Percentiles rank a stretch among this genome's conserved stretches.
These are phyloP conservation scores for Carposina sasakii DNA, from an alignment of 1,140 invertebrate species.

Conservation along the genomic window DNA sequence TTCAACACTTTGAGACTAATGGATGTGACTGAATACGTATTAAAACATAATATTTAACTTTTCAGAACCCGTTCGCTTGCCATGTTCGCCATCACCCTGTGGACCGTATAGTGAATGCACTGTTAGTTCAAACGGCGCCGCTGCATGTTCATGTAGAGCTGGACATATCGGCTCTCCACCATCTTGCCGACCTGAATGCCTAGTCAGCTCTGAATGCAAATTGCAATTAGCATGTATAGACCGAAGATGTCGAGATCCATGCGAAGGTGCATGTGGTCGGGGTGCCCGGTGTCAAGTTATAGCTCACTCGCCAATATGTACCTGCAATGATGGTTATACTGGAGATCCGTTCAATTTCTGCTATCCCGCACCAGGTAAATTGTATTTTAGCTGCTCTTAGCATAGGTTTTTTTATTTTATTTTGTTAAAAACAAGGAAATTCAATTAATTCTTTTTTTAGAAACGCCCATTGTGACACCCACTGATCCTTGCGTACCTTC, in stretches of 20 bases:
- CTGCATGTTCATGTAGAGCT: slow-evolving; percentile 80
- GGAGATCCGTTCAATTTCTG: slow-evolving; percentile 88
- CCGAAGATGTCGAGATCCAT: slow-evolving; percentile 78
- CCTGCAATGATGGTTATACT: slow-evolving; percentile 82
- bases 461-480: slow-evolving; percentile 26
- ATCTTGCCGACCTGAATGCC: slow-evolving; percentile 80
- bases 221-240: slow-evolving; percentile 76
- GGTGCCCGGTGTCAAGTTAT: slow-evolving; percentile 87
- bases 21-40: no score
- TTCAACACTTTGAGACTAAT: no score
- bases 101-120: slow-evolving; percentile 83
- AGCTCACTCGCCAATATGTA: slow-evolving; percentile 87
- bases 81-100: slow-evolving; percentile 84
- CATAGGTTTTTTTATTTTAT: slow-evolving; percentile 8
- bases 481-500: slow-evolving; percentile 80
- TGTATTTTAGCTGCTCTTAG: slow-evolving; percentile 2
- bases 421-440: no score
- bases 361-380: slow-evolving; percentile 70
- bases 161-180: slow-evolving; percentile 82
- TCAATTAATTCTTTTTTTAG: slow-evolving; percentile 28
- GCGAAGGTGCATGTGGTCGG: slow-evolving; percentile 83
- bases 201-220: slow-evolving; percentile 80
- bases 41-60: no score
- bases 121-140: slow-evolving; percentile 75
- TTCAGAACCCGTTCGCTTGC: slow-evolving; percentile 60